These are phyloP conservation scores for Entelurus aequoreus DNA, from an alignment of 2,113 vertebrate genomes.

Conservation along the genomic window DNA sequence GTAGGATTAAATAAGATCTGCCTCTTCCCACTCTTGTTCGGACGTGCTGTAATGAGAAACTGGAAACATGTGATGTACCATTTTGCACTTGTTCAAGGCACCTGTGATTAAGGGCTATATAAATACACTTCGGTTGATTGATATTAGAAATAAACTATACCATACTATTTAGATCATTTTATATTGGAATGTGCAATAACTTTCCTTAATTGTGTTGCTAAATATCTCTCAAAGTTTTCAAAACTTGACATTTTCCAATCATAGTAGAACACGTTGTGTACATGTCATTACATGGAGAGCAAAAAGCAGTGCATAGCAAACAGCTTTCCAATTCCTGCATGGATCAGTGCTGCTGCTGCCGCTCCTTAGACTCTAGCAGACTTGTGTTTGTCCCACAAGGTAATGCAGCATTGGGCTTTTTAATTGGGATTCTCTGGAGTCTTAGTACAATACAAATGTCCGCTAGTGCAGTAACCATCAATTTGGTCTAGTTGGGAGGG, in stretches of 20 bases:
- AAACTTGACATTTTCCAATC: too few relatives aligned
- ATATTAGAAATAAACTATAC: too few relatives aligned
- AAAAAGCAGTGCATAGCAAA: neutral
- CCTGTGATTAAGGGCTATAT: too few relatives aligned
- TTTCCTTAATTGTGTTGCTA: neutral
- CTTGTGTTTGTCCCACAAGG: constrained; percentile 43
- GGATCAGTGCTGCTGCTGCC: constrained; percentile 28
- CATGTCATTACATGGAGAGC: neutral
- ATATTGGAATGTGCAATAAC: neutral
- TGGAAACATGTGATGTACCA: too few relatives aligned
- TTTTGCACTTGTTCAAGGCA: too few relatives aligned
- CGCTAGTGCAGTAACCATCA: constrained; percentile 60
- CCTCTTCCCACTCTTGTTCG: too few relatives aligned
- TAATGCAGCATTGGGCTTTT: constrained; percentile 57
- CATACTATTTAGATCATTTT: neutral
- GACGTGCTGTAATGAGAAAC: too few relatives aligned
- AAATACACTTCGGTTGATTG: too few relatives aligned
- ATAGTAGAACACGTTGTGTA: too few relatives aligned
- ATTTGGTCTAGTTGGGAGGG: constrained; percentile 35
- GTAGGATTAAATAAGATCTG: too few relatives aligned
- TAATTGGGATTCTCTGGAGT: constrained; percentile 70
- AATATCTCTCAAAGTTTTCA: too few relatives aligned
- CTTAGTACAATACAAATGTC: constrained; percentile 49
- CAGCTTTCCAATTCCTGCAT: neutral
- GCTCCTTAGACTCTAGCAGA: constrained; percentile 34